phyloP scores from a whole-genome alignment of 2,797 vertebrate genomes.

The Sebastes glaucus region DNA sequence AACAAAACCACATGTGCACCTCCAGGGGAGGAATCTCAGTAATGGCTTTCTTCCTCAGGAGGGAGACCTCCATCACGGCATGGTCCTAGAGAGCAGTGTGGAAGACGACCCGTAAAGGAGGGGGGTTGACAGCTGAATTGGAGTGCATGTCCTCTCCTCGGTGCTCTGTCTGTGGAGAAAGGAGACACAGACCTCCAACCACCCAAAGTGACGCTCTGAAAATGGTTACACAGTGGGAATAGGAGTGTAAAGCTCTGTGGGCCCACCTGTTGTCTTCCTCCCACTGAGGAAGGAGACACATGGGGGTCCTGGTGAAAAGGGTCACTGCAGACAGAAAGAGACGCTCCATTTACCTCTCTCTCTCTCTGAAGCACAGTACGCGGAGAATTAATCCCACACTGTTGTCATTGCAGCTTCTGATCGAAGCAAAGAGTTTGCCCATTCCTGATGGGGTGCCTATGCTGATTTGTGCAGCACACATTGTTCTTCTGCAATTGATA shows the following conservation, averaged over 20 bases:
- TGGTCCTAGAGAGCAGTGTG: neutral
- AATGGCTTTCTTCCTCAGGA: constrained; percentile 7
- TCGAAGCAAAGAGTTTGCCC: neutral
- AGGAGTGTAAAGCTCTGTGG: constrained; percentile 28
- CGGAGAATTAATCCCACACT: constrained; percentile 12
- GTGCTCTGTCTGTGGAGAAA: constrained; percentile 1
- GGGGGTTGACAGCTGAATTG: constrained; percentile 24
- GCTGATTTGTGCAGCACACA: neutral
- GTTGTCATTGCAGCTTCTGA: constrained; percentile 13
- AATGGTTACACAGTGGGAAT: neutral
- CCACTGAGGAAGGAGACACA: neutral
- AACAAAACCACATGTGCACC: neutral
- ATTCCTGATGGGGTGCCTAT: neutral
- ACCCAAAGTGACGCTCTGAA: neutral
- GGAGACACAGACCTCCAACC: neutral
- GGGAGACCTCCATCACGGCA: neutral
- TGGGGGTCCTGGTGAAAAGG: constrained; percentile 2
- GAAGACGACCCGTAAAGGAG: neutral
- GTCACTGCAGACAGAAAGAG: constrained; percentile 8
- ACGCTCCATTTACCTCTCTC: constrained; percentile 24
- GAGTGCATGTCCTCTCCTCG: constrained; percentile 5
- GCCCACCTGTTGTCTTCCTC: constrained; percentile 14
- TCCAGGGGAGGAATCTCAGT: neutral
- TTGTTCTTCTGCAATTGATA: neutral
- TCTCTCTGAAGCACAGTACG: constrained; percentile 9